phyloP scores from a whole-genome alignment of 2,888 invertebrate species.

The Thyatira batis region DNA sequence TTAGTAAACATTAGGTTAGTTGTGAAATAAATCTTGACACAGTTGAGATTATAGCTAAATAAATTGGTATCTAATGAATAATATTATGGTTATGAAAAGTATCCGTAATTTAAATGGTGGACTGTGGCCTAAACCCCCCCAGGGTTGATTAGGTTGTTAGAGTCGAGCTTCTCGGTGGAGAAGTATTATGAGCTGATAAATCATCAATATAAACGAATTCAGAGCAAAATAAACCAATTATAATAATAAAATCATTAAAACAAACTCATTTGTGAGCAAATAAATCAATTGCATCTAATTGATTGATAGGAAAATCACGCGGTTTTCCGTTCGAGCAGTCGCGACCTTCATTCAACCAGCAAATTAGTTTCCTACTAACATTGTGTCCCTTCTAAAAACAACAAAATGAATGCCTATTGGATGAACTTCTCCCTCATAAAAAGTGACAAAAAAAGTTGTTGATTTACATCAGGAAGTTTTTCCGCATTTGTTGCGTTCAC shows the following conservation, averaged over 20 bases:
- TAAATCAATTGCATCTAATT: constrained; percentile 14
- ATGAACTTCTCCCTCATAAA: not conserved
- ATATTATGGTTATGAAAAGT: too few species aligned
- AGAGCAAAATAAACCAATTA: too few species aligned
- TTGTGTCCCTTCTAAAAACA: not conserved
- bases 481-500: not conserved
- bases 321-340: constrained; percentile 48
- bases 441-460: not conserved
- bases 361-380: constrained; percentile 48
- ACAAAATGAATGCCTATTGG: not conserved
- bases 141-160: too few species aligned
- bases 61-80: too few species aligned
- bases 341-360: constrained; percentile 52
- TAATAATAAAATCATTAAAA: not conserved
- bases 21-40: too few species aligned
- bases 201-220: too few species aligned
- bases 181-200: too few species aligned
- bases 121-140: too few species aligned
- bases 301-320: constrained; percentile 20
- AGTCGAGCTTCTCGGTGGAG: too few species aligned
- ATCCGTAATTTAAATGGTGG: too few species aligned
- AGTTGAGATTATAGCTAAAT: too few species aligned
- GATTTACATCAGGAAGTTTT: not conserved
- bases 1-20: not conserved
- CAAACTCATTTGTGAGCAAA: constrained; percentile 10